These are phyloP conservation scores for Dunckerocampus dactyliophorus DNA, from an alignment of 2,113 vertebrate species.

Conservation along the genomic window DNA sequence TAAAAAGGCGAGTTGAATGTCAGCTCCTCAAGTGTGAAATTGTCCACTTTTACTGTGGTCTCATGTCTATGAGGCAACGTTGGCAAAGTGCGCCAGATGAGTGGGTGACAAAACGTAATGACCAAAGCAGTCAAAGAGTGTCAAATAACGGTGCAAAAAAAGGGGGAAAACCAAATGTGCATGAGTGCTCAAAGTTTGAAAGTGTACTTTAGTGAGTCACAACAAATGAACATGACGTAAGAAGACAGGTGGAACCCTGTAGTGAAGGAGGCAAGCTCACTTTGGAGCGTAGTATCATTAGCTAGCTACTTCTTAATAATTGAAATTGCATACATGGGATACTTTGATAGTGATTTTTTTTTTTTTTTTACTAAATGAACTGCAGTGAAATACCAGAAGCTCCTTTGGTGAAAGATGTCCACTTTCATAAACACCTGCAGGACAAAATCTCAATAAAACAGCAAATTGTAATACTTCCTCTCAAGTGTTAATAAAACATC, in stretches of 20 bases:
- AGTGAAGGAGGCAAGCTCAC: neutral
- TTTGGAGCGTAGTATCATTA: neutral
- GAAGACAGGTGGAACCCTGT: neutral
- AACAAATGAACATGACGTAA: neutral
- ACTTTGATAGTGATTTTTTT: neutral
- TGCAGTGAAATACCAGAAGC: neutral
- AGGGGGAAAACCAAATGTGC: neutral
- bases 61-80: constrained; percentile 32
- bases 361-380: neutral
- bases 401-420: neutral
- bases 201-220: neutral
- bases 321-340: neutral
- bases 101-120: neutral
- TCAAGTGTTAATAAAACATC: neutral
- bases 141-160: too few species aligned
- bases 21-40: constrained; percentile 1
- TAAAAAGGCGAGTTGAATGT: neutral
- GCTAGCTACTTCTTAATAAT: neutral
- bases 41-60: constrained; percentile 6
- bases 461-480: neutral
- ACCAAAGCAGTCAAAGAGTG: too few species aligned
- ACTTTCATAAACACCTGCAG: neutral
- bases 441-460: neutral
- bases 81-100: neutral
- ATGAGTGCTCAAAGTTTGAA: neutral